phyloP scores from a whole-genome alignment of 2,888 invertebrate species.

The Listrodromus nycthemerus region DNA sequence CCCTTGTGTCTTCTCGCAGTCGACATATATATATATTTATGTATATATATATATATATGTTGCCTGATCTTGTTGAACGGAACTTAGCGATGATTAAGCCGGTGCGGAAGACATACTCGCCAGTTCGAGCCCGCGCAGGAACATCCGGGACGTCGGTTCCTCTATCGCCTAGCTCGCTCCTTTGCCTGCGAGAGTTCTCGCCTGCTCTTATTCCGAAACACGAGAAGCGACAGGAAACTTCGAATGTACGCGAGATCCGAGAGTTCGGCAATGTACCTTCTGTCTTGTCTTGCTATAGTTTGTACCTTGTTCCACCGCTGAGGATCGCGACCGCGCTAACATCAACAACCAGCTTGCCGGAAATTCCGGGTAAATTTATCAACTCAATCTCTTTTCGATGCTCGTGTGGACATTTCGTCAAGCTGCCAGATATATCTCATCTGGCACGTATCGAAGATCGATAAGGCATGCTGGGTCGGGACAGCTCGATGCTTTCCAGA shows the following conservation, averaged over 20 bases:
- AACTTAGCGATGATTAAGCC: slow-evolving; percentile 5
- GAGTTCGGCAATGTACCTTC: slow-evolving; percentile 12
- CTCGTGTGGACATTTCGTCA: neutral
- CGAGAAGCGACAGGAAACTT: slow-evolving; percentile 58
- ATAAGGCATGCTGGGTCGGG: no score
- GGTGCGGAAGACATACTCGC: slow-evolving; percentile 9
- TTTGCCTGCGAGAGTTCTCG: slow-evolving; percentile 24
- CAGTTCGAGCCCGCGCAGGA: slow-evolving; percentile 5
- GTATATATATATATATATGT: neutral
- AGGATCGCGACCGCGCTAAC: slow-evolving; percentile 51
- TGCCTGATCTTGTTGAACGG: slow-evolving; percentile 22
- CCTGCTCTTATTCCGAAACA: slow-evolving; percentile 51
- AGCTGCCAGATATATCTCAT: no score
- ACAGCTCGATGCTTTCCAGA: no score
- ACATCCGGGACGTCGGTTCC: slow-evolving; percentile 22
- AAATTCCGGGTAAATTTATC: slow-evolving; percentile 54
- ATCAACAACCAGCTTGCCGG: slow-evolving; percentile 44
- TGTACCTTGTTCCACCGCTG: slow-evolving; percentile 42
- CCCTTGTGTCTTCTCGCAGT: neutral
- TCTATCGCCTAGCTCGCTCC: slow-evolving; percentile 12
- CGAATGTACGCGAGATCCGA: slow-evolving; percentile 36
- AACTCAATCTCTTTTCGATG: slow-evolving; percentile 40
- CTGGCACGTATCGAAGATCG: no score
- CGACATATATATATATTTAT: neutral
- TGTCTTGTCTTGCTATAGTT: slow-evolving; percentile 21